A percentile compares a stretch with the other conserved stretches of the same genome.
These are phyloP conservation scores for Thera obeliscata DNA, from an alignment of 2,888 invertebrate species.

Conservation along the genomic window DNA sequence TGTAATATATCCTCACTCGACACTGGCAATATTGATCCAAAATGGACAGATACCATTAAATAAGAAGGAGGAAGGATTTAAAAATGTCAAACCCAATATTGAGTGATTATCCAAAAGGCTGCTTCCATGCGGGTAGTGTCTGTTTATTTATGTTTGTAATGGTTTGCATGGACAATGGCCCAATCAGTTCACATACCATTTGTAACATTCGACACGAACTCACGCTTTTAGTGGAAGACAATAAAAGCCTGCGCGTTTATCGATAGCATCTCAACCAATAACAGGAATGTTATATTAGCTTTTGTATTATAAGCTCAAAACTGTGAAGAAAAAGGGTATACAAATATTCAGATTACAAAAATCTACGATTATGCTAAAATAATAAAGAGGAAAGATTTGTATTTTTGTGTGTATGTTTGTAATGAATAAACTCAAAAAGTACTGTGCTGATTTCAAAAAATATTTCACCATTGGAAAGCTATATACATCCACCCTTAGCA, in stretches of 20 bases:
- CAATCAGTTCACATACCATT: constrained; percentile 42
- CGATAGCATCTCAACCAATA: constrained; percentile 20
- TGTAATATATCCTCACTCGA: no score
- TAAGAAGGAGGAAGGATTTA: constrained; percentile 28
- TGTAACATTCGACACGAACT: constrained; percentile 33
- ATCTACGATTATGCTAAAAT: no score
- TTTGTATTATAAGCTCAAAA: not conserved
- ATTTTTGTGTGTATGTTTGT: no score
- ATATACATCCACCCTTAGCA: no score
- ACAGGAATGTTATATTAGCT: constrained; percentile 12
- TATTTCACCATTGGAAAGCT: no score
- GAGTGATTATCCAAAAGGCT: constrained; percentile 45
- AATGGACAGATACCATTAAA: no score
- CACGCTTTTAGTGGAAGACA: constrained; percentile 40
- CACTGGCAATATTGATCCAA: no score
- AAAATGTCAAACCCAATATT: constrained; percentile 45
- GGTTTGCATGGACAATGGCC: constrained; percentile 39
- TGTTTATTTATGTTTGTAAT: constrained; percentile 37
- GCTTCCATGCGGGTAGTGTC: constrained; percentile 38
- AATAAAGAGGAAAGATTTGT: no score
- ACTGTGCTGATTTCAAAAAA: no score
- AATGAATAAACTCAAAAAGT: no score
- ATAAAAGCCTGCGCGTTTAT: constrained; percentile 24
- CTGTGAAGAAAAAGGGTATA: no score
- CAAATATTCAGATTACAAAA: no score